Conservation (phyloP, 2,888 invertebrate genomes). For the Rotaria magnacalcarata region DNA sequence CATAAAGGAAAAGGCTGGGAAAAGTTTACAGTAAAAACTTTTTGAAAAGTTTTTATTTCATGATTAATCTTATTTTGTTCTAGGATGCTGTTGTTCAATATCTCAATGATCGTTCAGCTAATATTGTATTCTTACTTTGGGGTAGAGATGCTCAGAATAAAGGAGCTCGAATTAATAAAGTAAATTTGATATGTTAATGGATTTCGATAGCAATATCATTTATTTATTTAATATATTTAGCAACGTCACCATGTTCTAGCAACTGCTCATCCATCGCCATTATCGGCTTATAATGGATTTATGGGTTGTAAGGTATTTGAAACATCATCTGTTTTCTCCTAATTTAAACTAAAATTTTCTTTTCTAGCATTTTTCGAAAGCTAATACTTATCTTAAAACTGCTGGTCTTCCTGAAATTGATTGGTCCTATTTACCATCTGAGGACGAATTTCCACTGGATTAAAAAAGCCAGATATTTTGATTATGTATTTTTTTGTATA, state of each 20-base stretch:
- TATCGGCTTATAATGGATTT: constrained; percentile 15
- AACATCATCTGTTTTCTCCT: not conserved
- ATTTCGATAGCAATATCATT: not conserved
- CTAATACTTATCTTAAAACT: constrained; percentile 9
- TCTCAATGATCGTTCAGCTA: not conserved
- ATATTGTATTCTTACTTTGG: constrained; percentile 37
- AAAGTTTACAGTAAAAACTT: not conserved
- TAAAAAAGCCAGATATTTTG: not conserved
- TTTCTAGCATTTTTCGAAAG: constrained; percentile 27
- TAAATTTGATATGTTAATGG: not conserved
- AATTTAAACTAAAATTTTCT: not conserved
- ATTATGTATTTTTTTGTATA: not conserved
- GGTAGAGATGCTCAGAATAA: constrained; percentile 22
- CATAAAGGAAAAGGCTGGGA: constrained; percentile 37
- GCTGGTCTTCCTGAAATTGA: not conserved
- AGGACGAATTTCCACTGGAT: not conserved
- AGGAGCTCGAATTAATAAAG: constrained; percentile 13
- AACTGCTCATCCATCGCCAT: constrained; percentile 26
- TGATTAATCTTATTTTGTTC: not conserved
- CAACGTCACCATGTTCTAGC: not conserved
- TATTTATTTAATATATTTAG: not conserved
- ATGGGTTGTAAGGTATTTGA: not conserved
- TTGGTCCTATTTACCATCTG: not conserved
- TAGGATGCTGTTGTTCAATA: constrained; percentile 22
- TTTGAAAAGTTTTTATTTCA: too few species aligned